A percentile compares a stretch with the other conserved stretches of the same genome.
phyloP scores from a whole-genome alignment of 2,888 invertebrate species.

The Drosophila acutilabella region DNA sequence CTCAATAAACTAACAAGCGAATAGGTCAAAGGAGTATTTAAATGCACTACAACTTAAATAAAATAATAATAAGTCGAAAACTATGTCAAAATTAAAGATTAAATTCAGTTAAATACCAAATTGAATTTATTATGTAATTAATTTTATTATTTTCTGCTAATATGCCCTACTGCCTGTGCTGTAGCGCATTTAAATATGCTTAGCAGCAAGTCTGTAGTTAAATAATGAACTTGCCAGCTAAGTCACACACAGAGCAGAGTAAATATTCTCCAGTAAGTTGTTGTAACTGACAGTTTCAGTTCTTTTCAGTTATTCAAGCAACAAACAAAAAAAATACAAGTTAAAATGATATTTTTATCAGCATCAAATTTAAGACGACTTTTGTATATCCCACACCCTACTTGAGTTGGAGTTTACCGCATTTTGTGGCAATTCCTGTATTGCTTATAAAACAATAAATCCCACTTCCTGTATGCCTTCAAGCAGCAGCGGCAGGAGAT shows the following conservation, averaged over 20 bases:
- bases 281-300: neutral
- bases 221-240: conserved; percentile 38
- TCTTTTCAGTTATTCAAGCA: neutral
- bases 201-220: conserved; percentile 33
- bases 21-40: neutral
- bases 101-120: no score
- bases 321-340: neutral
- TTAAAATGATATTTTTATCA: conserved; percentile 17
- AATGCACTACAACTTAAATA: conserved; percentile 5
- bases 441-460: conserved; percentile 68
- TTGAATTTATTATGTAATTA: no score
- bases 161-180: neutral
- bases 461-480: conserved; percentile 39
- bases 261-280: neutral
- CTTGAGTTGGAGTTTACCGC: conserved; percentile 26
- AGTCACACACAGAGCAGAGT: conserved; percentile 1
- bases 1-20: conserved; percentile 1
- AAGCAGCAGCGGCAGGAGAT: conserved; percentile 2
- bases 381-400: neutral
- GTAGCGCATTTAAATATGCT: conserved; percentile 32
- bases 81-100: no score
- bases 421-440: conserved; percentile 28
- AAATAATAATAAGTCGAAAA: no score
- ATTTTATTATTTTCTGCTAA: neutral
- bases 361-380: conserved; percentile 6